Evolutionary conservation across 53 echinoderm and acorn worm genomes (phyloP).

Genomic region (Hippasteria phrygiana): DNA sequence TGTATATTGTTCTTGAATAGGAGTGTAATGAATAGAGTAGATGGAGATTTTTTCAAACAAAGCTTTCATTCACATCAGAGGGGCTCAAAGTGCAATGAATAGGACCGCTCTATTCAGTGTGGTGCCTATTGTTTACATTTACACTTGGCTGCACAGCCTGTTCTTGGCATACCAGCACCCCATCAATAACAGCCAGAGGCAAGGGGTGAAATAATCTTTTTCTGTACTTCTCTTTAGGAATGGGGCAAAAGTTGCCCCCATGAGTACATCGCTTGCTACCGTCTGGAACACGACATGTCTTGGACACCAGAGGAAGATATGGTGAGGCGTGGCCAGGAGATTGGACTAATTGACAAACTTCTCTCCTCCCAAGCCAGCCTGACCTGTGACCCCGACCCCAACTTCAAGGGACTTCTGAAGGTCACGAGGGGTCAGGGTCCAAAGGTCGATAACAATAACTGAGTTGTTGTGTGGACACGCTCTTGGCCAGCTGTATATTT

Average conservation of each 20-base stretch:
- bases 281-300: constrained; percentile 93
- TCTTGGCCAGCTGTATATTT: too few relatives aligned
- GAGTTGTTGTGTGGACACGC: neutral
- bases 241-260: constrained; percentile 96
- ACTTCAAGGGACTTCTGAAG: constrained; percentile 68
- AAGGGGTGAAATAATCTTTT: neutral
- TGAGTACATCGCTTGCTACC: constrained; percentile 88
- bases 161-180: too few relatives aligned
- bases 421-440: neutral
- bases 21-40: too few relatives aligned
- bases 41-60: too few relatives aligned
- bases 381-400: constrained; percentile 76
- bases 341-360: constrained; percentile 82
- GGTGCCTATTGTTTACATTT: too few relatives aligned
- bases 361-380: constrained; percentile 77
- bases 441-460: constrained; percentile 12
- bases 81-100: too few relatives aligned
- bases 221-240: constrained; percentile 72
- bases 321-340: constrained; percentile 75
- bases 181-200: too few relatives aligned
- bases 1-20: too few relatives aligned
- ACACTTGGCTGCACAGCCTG: too few relatives aligned
- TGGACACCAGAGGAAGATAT: constrained; percentile 95
- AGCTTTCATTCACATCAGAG: too few relatives aligned
- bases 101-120: too few relatives aligned